Evolutionary conservation across 2,888 invertebrate species (phyloP).

Genomic region (Eucera pruinosa): DNA sequence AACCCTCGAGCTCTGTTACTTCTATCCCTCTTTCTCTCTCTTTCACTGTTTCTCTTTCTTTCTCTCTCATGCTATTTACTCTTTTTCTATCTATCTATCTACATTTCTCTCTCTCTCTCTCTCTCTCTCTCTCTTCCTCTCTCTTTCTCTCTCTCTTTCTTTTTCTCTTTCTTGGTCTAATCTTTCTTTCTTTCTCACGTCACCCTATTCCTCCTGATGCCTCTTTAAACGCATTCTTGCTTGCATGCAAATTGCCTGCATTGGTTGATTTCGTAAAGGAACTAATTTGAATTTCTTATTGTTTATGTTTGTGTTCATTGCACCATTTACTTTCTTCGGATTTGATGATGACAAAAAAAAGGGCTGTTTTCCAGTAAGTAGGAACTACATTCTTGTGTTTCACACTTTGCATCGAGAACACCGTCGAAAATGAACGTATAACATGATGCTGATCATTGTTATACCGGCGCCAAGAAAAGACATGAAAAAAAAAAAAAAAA

Average conservation of each 20-base stretch:
- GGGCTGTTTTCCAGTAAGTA: slow-evolving; percentile 92
- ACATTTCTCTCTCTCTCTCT: slow-evolving; percentile 18
- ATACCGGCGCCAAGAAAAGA: slow-evolving; percentile 59
- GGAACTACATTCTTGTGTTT: slow-evolving; percentile 83
- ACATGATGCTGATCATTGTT: slow-evolving; percentile 58
- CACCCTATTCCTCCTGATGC: slow-evolving; percentile 70
- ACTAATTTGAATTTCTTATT: slow-evolving; percentile 89
- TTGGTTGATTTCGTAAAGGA: slow-evolving; percentile 83
- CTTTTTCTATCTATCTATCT: slow-evolving; percentile 28
- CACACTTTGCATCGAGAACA: slow-evolving; percentile 72
- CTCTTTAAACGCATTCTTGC: slow-evolving; percentile 83
- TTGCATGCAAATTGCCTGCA: slow-evolving; percentile 84
- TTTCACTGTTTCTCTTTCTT: slow-evolving; percentile 28
- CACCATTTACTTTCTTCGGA: slow-evolving; percentile 88
- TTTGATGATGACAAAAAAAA: slow-evolving; percentile 84
- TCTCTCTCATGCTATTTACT: slow-evolving; percentile 15
- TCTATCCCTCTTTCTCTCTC: slow-evolving; percentile 24
- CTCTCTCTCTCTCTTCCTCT: slow-evolving; percentile 20
- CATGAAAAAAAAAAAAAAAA: slow-evolving; percentile 27
- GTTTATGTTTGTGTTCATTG: slow-evolving; percentile 87
- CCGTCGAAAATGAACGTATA: slow-evolving; percentile 40
- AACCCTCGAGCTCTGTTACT: slow-evolving; percentile 35
- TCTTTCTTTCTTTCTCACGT: slow-evolving; percentile 40
- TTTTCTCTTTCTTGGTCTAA: slow-evolving; percentile 14
- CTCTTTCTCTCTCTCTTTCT: slow-evolving; percentile 13